Evolutionary conservation across 2,888 invertebrate genomes (phyloP), one percentile per base, ranked within the genome.

Genomic region (Cecidostiba fungosa): DNA sequence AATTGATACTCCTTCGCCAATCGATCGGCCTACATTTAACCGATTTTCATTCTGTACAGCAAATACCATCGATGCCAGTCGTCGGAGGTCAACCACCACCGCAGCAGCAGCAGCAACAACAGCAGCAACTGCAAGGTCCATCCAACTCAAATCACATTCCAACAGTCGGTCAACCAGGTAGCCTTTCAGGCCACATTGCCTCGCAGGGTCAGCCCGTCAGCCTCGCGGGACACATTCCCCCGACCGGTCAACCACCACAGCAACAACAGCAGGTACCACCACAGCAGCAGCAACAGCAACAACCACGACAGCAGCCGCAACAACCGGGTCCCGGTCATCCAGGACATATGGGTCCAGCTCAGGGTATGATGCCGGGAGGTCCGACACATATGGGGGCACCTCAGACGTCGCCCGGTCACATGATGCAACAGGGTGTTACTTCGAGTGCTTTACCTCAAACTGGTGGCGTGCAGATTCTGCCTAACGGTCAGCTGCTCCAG

Each of bases 331-430:
- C 87, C n/a, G 70, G 70, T n/a, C 70, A 70, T 19, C 87, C 88
- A 39, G 87, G 84, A 6, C 90, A 89, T 69, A 87, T 89, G 80
- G 84, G 81, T 19, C 12, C 47, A 8, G 26, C 19, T 6, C 85
- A 86, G 74, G 69, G 81, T 19, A 74, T 85, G 39, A 3, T 85
- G 39, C 69, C 84, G 14, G 72, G 39, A 72, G 72, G 39, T 5
- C 39, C 36, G 23, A 19, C 72, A 16, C 70, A 78, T 26, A 70
- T 74, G 85, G 85, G 39, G 36, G 29, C 79, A 14, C 73, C 87
- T 12, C 91, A 89, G 81, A 86, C 89, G 1, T n/a, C 85, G 1
- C 89, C 88, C 26, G 89, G 88, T 77, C 89, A 89, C 85, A 89
- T 89, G 80, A 87, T 88, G 39, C 88, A 89, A 10, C 88, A 89